Base-by-base conservation (phyloP, 2,113 vertebrate species). In the Anseranas semipalmata region DNA sequence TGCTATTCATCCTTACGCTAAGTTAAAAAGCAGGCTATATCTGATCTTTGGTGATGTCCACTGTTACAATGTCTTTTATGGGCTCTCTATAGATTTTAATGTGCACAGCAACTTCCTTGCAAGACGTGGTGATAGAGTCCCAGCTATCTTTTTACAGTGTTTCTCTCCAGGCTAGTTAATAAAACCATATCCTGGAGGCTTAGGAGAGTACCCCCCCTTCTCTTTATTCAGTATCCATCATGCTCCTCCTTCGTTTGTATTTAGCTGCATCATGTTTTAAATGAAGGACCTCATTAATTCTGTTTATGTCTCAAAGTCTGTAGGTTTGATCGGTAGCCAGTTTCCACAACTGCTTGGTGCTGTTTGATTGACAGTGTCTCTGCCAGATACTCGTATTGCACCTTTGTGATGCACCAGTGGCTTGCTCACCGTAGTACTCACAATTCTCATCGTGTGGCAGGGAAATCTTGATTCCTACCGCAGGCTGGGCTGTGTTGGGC, bases 381-480 rank as follows among this genome's bases (percentile, higher is more conserved):
- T 72, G 53, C 35, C 52, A 80, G 41, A 39, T 50, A 37, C 11
- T 1, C 10, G 30, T 30, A 32, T 0, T 45, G 35, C 21, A 41
- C 46, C 6, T 70, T 70, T 3, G 3, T 0, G 0, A 20, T 21
- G 12, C 53, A 35, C 17, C 60, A 65, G 7, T 2, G 4, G 12
- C 33, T 50, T 81, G 19, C 30, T 94, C 56, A 37, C 14, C 5
- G 0, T 70, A 41, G 32, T 2, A 21, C 5, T 65, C 28, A n/a
- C 7, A 48, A 46, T 41, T 85, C 62, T 82, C 45, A 30, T 22
- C 33, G 21, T 0, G 0, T 11, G 25, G 9, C 72, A 59, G 19
- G 12, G 10, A 70, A 70, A 87, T 24, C 9, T 55, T 14, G 13
- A 37, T 53, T 87, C 18, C 32, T 22, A 30, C 22, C 2, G 1